These are phyloP conservation scores for Bombus ignitus DNA, from an alignment of 1,140 invertebrate species.

Conservation along the genomic window DNA sequence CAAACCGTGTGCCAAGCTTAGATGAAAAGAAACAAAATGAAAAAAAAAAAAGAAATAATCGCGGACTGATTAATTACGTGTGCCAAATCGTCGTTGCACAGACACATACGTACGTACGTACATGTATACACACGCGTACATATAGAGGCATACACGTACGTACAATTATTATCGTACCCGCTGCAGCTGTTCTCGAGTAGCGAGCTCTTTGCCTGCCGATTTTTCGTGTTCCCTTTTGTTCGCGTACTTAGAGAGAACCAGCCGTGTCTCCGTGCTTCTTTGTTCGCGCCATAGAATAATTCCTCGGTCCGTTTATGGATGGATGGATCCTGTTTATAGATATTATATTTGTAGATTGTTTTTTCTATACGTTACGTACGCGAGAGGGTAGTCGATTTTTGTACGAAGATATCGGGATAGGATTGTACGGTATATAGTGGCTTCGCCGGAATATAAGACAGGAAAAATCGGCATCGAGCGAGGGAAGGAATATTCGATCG, in stretches of 20 bases:
- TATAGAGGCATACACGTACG: background rate
- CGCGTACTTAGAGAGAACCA: conserved; percentile 15
- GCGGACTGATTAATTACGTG: conserved; percentile 61
- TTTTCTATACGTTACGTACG: background rate
- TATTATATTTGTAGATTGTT: background rate
- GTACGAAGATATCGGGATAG: background rate
- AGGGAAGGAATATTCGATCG: background rate
- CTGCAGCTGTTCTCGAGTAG: conserved; percentile 31
- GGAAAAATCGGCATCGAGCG: conserved; percentile 25
- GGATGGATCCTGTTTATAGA: background rate
- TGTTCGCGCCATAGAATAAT: conserved; percentile 5
- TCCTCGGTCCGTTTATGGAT: background rate
- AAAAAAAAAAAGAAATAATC: conserved; percentile 15
- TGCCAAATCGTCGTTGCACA: conserved; percentile 74
- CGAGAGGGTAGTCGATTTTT: background rate
- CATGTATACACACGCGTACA: background rate
- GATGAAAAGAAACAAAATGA: conserved; percentile 11
- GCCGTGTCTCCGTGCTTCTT: background rate
- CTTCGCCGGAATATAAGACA: background rate
- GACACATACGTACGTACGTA: background rate
- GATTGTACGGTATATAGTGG: background rate
- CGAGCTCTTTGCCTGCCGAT: conserved; percentile 34
- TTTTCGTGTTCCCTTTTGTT: conserved; percentile 21
- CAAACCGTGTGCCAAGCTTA: conserved; percentile 73
- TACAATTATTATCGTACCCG: conserved; percentile 18